Conservation (phyloP, 2,888 invertebrate genomes). For the Rutpela maculata region DNA sequence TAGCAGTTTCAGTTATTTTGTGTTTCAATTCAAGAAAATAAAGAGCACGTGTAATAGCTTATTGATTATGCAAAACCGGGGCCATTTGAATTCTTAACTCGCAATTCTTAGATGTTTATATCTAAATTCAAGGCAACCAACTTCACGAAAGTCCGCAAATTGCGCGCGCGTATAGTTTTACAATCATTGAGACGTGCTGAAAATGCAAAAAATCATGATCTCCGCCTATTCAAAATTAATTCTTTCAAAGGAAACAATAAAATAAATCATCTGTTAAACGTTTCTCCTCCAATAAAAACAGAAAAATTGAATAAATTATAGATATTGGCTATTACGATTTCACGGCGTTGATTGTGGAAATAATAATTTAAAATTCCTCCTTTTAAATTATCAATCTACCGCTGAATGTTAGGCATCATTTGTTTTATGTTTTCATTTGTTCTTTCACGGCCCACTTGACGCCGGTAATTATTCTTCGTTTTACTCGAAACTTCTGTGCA, state of each 20-base stretch:
- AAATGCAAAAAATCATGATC: slow-evolving; percentile 57
- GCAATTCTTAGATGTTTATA: slow-evolving; percentile 57
- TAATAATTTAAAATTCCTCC: slow-evolving; percentile 67
- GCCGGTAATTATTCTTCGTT: slow-evolving; percentile 72
- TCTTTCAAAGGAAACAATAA: slow-evolving; percentile 61
- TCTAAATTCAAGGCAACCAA: slow-evolving; percentile 63
- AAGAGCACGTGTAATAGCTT: slow-evolving; percentile 25
- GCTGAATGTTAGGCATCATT: slow-evolving; percentile 70
- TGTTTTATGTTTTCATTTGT: slow-evolving; percentile 73
- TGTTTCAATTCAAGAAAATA: slow-evolving; percentile 7
- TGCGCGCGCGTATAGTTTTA: slow-evolving; percentile 62
- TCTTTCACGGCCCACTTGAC: slow-evolving; percentile 72
- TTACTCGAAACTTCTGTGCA: slow-evolving; percentile 59
- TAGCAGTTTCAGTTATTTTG: neutral
- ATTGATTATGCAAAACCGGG: slow-evolving; percentile 27
- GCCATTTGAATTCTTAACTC: slow-evolving; percentile 57
- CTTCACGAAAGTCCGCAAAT: slow-evolving; percentile 62
- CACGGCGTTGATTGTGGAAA: slow-evolving; percentile 67
- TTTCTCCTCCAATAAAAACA: slow-evolving; percentile 66
- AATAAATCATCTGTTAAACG: slow-evolving; percentile 69
- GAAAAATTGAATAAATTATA: slow-evolving; percentile 70
- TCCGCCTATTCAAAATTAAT: slow-evolving; percentile 47
- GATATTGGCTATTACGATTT: slow-evolving; percentile 70
- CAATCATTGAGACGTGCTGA: slow-evolving; percentile 61
- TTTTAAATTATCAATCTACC: slow-evolving; percentile 68